A percentile compares a stretch with the other conserved stretches of the same genome.
These are phyloP conservation scores for Alaudala cheleensis DNA, from an alignment of 2,113 vertebrate species.

Conservation along the genomic window DNA sequence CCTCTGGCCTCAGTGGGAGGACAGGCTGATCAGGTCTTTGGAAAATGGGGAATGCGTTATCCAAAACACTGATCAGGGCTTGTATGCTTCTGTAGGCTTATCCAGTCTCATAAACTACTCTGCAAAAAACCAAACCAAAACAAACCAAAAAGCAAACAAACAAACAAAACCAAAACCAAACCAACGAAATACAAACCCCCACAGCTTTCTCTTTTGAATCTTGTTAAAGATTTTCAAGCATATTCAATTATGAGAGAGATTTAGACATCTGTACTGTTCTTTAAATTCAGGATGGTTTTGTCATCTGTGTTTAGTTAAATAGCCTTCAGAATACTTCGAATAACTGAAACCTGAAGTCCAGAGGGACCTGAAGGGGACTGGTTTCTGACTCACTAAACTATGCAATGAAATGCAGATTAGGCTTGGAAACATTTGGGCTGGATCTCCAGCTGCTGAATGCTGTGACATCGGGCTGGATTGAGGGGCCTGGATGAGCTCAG, in stretches of 20 bases:
- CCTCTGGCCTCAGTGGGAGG: not conserved
- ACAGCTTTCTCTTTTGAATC: not conserved
- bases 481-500: not conserved
- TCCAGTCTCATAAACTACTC: not conserved
- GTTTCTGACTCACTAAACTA: not conserved
- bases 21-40: not conserved
- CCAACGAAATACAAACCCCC: not conserved
- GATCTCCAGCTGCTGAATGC: not conserved
- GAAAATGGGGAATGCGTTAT: not conserved
- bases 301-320: not conserved
- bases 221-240: not conserved
- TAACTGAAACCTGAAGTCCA: not conserved
- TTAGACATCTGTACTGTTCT: not conserved
- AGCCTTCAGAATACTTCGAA: not conserved
- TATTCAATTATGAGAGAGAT: not conserved
- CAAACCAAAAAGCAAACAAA: not conserved
- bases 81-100: not conserved
- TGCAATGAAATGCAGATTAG: not conserved
- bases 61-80: not conserved
- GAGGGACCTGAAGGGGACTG: not conserved
- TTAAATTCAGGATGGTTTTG: not conserved
- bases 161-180: not conserved
- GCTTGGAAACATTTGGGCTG: not conserved
- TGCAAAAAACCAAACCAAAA: not conserved
- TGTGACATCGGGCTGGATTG: rapidly evolving